Evolutionary conservation across 2,888 invertebrate species (phyloP).

Genomic region (Epicampocera succincta): DNA sequence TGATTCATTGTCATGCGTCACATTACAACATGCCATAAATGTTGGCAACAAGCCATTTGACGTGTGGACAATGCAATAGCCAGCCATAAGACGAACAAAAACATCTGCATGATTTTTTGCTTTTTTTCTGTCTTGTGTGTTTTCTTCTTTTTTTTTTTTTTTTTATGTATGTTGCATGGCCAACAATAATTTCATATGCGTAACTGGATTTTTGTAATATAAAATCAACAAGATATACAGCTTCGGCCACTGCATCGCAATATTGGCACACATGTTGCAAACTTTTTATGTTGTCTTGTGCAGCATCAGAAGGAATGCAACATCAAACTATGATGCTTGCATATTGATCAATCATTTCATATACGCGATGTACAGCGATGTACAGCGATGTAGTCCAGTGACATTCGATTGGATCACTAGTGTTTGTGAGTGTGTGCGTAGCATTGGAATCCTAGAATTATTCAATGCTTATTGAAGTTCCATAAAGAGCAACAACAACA

Average conservation of each 20-base stretch:
- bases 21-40: constrained; percentile 78
- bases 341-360: constrained; percentile 78
- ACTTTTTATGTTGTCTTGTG: constrained; percentile 64
- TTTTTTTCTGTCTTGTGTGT: background rate
- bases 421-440: constrained; percentile 17
- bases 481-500: background rate
- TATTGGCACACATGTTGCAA: constrained; percentile 64
- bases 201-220: constrained; percentile 70
- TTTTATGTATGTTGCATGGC: constrained; percentile 54
- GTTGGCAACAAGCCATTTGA: constrained; percentile 73
- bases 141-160: background rate
- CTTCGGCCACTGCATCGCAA: constrained; percentile 39
- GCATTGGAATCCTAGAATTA: constrained; percentile 64
- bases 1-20: constrained; percentile 79
- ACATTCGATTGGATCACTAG: background rate
- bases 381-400: constrained; percentile 55
- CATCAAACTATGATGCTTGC: constrained; percentile 75
- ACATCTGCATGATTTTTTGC: constrained; percentile 59
- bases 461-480: constrained; percentile 37
- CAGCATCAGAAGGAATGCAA: constrained; percentile 60
- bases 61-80: constrained; percentile 67
- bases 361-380: too few relatives aligned
- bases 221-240: constrained; percentile 54
- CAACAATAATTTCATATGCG: constrained; percentile 72
- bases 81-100: constrained; percentile 35